phyloP scores from a whole-genome alignment of 1,140 invertebrate genomes.

The Pseudobourletiella spinata region DNA sequence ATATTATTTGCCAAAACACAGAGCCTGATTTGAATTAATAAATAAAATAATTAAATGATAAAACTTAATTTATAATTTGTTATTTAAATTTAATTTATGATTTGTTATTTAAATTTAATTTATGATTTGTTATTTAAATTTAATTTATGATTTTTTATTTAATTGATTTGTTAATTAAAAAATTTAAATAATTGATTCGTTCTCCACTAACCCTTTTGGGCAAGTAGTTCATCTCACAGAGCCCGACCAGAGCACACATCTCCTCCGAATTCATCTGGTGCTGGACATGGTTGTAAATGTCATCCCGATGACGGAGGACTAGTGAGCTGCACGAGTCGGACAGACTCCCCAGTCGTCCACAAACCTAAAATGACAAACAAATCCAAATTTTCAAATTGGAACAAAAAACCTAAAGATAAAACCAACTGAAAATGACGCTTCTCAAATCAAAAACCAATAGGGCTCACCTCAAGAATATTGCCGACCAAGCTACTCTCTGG shows the following conservation, averaged over 20 bases:
- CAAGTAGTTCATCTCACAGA: slow-evolving; percentile 47
- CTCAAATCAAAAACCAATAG: not conserved
- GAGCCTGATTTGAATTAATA: too few species aligned
- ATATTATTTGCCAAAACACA: too few species aligned
- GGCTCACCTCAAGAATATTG: not conserved
- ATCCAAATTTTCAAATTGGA: too few species aligned
- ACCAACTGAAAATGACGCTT: too few species aligned
- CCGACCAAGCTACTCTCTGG: slow-evolving; percentile 8
- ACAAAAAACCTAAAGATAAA: too few species aligned
- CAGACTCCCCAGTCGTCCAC: slow-evolving; percentile 56
- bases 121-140: too few species aligned
- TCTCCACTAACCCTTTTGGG: too few species aligned
- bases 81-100: too few species aligned
- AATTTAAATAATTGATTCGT: too few species aligned
- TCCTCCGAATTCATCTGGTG: slow-evolving; percentile 54
- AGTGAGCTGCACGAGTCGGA: slow-evolving; percentile 67
- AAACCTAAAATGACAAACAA: slow-evolving; percentile 47
- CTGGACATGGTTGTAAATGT: slow-evolving; percentile 53
- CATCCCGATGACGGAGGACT: slow-evolving; percentile 59
- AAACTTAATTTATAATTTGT: not conserved
- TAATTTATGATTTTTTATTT: too few species aligned
- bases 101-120: too few species aligned
- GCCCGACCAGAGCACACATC: slow-evolving; percentile 63
- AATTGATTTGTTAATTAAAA: too few species aligned
- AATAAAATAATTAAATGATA: not conserved